Conservation (phyloP, 2,797 vertebrate genomes). For the Artibeus jamaicensis region DNA sequence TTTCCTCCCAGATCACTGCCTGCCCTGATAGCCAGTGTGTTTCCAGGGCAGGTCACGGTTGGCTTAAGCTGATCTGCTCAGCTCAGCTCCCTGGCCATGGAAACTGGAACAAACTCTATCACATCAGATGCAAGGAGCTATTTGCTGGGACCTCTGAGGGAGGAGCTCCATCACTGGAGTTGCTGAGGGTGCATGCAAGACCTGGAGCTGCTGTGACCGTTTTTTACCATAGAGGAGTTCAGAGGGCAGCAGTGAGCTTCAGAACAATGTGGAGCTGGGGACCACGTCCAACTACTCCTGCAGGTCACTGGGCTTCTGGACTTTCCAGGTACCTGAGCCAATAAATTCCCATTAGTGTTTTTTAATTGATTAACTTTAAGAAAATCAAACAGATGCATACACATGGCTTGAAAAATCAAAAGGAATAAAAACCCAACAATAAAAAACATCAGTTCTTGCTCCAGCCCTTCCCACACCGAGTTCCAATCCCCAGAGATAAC, state of each 20-base stretch:
- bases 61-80: background rate
- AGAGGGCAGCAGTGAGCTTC: background rate
- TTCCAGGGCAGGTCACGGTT: background rate
- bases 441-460: background rate
- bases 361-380: background rate
- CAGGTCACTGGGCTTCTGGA: background rate
- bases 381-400: background rate
- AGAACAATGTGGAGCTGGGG: background rate
- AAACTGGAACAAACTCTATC: background rate
- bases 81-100: background rate
- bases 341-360: background rate
- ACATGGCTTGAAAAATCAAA: conserved; percentile 13
- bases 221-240: background rate
- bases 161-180: background rate
- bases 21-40: background rate
- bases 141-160: background rate
- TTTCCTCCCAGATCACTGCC: background rate
- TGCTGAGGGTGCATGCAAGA: background rate
- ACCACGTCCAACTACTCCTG: background rate
- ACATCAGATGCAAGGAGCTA: background rate
- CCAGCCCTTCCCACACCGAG: background rate
- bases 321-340: background rate
- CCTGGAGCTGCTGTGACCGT: background rate
- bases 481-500: background rate
- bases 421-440: background rate